Percentiles rank a stretch among this genome's conserved stretches.
Conservation (phyloP, 1,140 invertebrate species). For the Acromyrmex echinatior region DNA sequence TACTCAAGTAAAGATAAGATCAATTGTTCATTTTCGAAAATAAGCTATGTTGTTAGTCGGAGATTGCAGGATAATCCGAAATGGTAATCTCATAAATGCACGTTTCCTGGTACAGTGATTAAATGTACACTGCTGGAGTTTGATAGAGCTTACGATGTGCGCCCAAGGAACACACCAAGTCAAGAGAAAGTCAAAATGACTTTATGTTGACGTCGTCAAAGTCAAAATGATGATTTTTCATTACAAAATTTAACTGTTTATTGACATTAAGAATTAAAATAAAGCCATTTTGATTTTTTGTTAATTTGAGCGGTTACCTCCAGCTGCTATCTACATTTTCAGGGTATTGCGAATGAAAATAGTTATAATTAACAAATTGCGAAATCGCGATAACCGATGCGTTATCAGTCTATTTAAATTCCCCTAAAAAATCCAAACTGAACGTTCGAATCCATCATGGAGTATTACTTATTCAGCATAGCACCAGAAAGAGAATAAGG, state of each 20-base stretch:
- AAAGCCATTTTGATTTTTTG: no score
- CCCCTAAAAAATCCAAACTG: not conserved
- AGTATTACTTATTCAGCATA: not conserved
- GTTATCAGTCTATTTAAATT: not conserved
- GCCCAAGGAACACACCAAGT: no score
- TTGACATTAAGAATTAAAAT: no score
- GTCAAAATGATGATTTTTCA: no score
- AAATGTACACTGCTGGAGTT: not conserved
- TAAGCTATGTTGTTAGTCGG: not conserved
- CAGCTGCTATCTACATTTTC: not conserved
- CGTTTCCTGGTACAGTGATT: conserved; percentile 38
- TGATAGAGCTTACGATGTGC: not conserved
- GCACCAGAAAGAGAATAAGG: not conserved
- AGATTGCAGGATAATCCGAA: not conserved
- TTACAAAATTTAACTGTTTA: no score
- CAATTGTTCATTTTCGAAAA: not conserved
- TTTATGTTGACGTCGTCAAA: no score
- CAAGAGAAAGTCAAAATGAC: no score
- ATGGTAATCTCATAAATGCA: conserved; percentile 51
- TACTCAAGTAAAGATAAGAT: not conserved
- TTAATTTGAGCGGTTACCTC: not conserved
- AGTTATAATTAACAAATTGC: not conserved
- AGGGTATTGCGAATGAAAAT: not conserved
- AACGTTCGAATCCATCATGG: not conserved
- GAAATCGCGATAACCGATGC: not conserved